Evolutionary conservation across 1,140 invertebrate species (phyloP).

Genomic region (Tetramorium parvispinum): DNA sequence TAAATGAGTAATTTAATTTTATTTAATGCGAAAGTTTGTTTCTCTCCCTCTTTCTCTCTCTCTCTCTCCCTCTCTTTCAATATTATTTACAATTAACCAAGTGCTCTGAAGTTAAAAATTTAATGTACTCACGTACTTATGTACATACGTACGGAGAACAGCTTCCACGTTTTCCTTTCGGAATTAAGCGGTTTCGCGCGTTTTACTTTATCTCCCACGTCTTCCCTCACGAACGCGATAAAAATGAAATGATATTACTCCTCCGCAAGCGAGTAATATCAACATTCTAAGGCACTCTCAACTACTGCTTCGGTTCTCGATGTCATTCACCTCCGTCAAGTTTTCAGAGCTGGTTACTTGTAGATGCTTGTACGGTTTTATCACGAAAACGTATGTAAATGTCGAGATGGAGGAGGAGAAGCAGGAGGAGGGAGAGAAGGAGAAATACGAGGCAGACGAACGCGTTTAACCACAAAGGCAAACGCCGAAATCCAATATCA

Average conservation of each 20-base stretch:
- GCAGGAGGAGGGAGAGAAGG: neutral
- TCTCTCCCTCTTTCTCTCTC: neutral
- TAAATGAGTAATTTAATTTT: constrained; percentile 17
- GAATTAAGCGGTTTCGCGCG: constrained; percentile 28
- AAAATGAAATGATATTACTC: constrained; percentile 45
- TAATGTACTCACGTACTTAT: neutral
- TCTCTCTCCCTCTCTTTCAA: neutral
- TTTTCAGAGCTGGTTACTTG: constrained; percentile 23
- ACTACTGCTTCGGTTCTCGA: constrained; percentile 34
- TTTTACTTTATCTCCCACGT: constrained; percentile 4
- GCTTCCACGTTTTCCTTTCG: constrained; percentile 14
- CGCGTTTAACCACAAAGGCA: constrained; percentile 50
- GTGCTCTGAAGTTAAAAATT: constrained; percentile 9
- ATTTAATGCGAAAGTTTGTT: neutral
- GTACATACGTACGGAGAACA: neutral
- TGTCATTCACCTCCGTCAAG: constrained; percentile 26
- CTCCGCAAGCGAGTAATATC: constrained; percentile 45
- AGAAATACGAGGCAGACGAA: constrained; percentile 3
- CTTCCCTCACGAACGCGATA: constrained; percentile 21
- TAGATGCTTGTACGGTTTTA: constrained; percentile 46
- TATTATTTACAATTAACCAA: constrained; percentile 13
- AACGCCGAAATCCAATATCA: constrained; percentile 47
- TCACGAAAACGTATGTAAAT: constrained; percentile 46
- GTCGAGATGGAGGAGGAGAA: neutral
- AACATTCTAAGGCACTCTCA: constrained; percentile 35